Percentiles rank a stretch among this genome's conserved stretches.
phyloP scores from a whole-genome alignment of 2,113 vertebrate species.

The Mellivora capensis region DNA sequence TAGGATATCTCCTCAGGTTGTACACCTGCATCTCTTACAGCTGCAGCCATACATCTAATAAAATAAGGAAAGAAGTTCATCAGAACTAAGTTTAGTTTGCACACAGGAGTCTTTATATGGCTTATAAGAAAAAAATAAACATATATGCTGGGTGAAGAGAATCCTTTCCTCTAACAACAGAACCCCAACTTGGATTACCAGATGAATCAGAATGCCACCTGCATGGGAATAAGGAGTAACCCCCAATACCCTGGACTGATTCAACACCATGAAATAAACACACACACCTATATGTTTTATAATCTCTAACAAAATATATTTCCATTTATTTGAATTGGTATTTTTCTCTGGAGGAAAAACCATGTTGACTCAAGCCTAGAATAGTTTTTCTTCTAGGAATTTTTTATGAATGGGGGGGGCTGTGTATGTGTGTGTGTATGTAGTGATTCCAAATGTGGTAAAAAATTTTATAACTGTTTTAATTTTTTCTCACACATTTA shows the following conservation, averaged over 20 bases:
- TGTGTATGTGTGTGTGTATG: no score
- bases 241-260: not conserved
- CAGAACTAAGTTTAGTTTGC: not conserved
- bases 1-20: conserved; percentile 88
- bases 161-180: not conserved
- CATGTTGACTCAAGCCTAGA: not conserved
- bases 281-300: not conserved
- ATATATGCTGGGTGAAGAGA: not conserved
- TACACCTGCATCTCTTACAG: conserved; percentile 88
- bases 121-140: not conserved
- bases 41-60: conserved; percentile 93
- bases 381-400: not conserved
- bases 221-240: not conserved
- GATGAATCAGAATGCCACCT: not conserved
- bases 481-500: conserved; percentile 28
- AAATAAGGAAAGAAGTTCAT: not conserved
- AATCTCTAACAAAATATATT: not conserved
- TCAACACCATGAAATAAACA: not conserved
- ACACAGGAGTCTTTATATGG: not conserved
- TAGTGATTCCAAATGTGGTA: not conserved
- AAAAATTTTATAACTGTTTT: not conserved
- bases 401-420: not conserved
- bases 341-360: not conserved
- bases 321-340: not conserved
- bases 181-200: not conserved